A percentile compares a stretch with the other conserved stretches of the same genome.
phyloP scores from a whole-genome alignment of 2,888 invertebrate species.

The Dasypogon diadema region DNA sequence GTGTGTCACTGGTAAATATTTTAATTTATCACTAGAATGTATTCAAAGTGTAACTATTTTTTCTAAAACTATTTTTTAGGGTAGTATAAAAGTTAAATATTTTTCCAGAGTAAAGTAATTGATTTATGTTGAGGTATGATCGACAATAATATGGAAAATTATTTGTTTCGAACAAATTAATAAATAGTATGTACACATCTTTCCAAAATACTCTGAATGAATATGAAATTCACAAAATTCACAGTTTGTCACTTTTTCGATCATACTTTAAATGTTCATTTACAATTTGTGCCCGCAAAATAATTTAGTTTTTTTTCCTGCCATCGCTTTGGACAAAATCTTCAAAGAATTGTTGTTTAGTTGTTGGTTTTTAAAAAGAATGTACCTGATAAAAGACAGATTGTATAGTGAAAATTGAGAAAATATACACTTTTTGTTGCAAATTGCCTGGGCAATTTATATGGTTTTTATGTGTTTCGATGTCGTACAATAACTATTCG shows the following conservation, averaged over 20 bases:
- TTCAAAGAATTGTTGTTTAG: constrained; percentile 51
- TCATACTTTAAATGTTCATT: background rate
- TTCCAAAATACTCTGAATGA: no score
- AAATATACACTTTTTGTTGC: constrained; percentile 49
- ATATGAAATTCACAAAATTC: background rate
- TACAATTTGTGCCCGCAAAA: background rate
- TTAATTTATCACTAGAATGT: no score
- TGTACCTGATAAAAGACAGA: constrained; percentile 60
- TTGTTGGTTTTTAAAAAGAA: constrained; percentile 57
- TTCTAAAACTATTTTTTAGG: no score
- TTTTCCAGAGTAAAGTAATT: no score
- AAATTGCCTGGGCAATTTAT: constrained; percentile 20
- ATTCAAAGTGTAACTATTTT: no score
- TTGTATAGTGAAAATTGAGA: constrained; percentile 55
- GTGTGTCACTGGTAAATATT: no score
- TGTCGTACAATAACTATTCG: no score
- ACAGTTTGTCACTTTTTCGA: background rate
- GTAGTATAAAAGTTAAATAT: no score
- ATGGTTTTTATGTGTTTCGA: background rate
- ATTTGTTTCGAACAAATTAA: no score
- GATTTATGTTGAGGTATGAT: background rate
- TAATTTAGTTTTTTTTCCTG: constrained; percentile 11
- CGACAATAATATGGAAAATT: background rate
- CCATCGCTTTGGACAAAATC: constrained; percentile 14
- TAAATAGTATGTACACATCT: no score